These are phyloP conservation scores for Bubalus kerabau DNA, from an alignment of 2,113 vertebrate species.

Conservation along the genomic window DNA sequence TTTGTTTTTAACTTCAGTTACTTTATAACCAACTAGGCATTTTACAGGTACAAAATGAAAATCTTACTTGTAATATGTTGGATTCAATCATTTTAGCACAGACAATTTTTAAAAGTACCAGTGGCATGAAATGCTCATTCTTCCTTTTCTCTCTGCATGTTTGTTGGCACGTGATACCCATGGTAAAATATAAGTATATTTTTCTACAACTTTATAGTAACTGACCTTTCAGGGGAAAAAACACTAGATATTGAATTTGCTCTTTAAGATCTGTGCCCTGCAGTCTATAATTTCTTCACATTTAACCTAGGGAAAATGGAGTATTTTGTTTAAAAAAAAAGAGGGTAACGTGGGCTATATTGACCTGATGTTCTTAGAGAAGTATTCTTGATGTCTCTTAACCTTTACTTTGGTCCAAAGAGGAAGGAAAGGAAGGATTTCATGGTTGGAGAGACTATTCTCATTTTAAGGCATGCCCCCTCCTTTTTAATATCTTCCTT, in stretches of 20 bases:
- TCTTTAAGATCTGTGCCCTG: not conserved
- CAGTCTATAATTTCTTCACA: not conserved
- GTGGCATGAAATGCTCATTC: not conserved
- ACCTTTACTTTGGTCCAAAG: not conserved
- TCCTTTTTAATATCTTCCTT: not conserved
- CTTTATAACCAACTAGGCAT: not conserved
- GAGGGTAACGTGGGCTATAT: not conserved
- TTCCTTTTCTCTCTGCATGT: not conserved
- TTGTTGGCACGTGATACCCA: not conserved
- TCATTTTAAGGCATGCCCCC: not conserved
- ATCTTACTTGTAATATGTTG: constrained; percentile 7
- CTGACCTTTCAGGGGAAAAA: not conserved
- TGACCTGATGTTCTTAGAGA: not conserved
- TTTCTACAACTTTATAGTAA: constrained; percentile 9
- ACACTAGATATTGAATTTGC: not conserved
- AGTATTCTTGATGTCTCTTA: not conserved
- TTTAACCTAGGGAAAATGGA: not conserved
- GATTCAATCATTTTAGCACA: not conserved
- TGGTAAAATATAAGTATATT: not conserved
- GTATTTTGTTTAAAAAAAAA: not conserved
- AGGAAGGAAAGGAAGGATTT: not conserved
- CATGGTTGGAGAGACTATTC: not conserved
- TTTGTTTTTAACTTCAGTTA: not conserved
- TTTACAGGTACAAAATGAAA: constrained; percentile 5
- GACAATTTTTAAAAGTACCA: not conserved